Evolutionary conservation across 2,888 invertebrate species (phyloP).

Genomic region (Melanostoma scalare): DNA sequence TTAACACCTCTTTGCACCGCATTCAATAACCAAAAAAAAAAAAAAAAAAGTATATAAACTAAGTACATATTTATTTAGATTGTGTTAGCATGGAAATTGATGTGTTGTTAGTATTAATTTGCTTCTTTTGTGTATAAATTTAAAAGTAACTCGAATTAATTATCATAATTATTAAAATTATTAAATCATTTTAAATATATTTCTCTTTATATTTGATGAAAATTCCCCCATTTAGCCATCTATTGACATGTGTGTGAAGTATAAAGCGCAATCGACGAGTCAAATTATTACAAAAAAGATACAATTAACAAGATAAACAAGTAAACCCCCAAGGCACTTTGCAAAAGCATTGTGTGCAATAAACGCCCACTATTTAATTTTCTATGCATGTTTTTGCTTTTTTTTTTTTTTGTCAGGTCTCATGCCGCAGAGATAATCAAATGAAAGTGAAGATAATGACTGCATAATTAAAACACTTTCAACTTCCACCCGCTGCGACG

Average conservation of each 20-base stretch:
- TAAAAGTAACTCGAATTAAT: not conserved
- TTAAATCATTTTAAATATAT: not conserved
- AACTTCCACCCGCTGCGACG: constrained; percentile 31
- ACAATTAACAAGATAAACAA: not conserved
- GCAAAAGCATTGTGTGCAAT: constrained; percentile 16
- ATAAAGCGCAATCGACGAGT: too few species aligned
- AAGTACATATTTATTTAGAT: not conserved
- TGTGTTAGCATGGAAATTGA: constrained; percentile 18
- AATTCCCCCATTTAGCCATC: constrained; percentile 12
- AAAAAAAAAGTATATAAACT: not conserved
- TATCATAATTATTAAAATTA: not conserved
- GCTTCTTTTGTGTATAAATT: constrained; percentile 16
- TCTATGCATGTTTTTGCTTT: not conserved
- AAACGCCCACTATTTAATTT: constrained; percentile 21
- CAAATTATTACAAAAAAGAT: constrained; percentile 8
- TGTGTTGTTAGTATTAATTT: constrained; percentile 10
- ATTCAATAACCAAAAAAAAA: constrained; percentile 5
- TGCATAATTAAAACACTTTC: constrained; percentile 68
- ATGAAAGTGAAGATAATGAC: constrained; percentile 62
- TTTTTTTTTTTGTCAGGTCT: constrained; percentile 26
- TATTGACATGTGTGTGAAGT: constrained; percentile 22
- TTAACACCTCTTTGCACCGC: constrained; percentile 72
- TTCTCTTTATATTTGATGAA: too few species aligned
- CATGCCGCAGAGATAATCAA: constrained; percentile 58
- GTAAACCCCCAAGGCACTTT: not conserved